A percentile compares a stretch with the other conserved stretches of the same genome.
Conservation (phyloP, 2,113 vertebrate genomes). For the Tiliqua scincoides region DNA sequence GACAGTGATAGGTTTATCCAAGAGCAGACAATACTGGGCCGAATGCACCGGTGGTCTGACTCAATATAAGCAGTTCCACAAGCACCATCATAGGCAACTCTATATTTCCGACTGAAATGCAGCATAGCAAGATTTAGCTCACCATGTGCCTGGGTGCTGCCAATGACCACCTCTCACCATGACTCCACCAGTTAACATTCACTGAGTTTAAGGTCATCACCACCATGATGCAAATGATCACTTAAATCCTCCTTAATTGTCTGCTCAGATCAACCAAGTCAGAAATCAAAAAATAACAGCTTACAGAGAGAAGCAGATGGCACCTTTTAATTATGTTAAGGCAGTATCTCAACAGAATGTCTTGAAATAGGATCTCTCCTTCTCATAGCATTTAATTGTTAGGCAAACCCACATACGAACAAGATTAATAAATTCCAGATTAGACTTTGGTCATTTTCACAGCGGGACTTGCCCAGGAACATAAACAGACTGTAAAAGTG, state of each 20-base stretch:
- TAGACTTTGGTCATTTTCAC: constrained; percentile 41
- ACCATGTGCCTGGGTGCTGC: neutral
- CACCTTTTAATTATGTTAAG: constrained; percentile 1
- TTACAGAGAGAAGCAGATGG: constrained; percentile 14
- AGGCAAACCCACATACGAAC: neutral
- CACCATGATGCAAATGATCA: neutral
- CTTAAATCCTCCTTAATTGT: neutral
- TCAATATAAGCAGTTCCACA: neutral
- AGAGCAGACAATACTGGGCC: neutral
- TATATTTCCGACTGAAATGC: neutral
- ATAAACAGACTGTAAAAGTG: constrained; percentile 49
- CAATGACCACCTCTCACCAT: neutral
- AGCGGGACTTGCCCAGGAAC: constrained; percentile 4
- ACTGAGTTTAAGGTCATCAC: neutral
- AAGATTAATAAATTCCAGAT: constrained; percentile 27
- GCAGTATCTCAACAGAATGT: constrained; percentile 10
- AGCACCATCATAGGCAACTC: neutral
- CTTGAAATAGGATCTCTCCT: constrained; percentile 19
- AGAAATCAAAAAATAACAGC: constrained; percentile 28
- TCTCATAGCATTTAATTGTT: constrained; percentile 27
- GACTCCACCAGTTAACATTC: neutral
- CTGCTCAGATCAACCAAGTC: constrained; percentile 2
- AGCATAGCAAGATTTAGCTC: neutral
- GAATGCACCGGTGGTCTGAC: neutral
- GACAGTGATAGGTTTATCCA: too few species aligned